These are phyloP conservation scores for Halisarca cf. caerulea DNA, from an alignment of 37 sponge, comb jelly and placozoan genomes.

Conservation along the genomic window DNA sequence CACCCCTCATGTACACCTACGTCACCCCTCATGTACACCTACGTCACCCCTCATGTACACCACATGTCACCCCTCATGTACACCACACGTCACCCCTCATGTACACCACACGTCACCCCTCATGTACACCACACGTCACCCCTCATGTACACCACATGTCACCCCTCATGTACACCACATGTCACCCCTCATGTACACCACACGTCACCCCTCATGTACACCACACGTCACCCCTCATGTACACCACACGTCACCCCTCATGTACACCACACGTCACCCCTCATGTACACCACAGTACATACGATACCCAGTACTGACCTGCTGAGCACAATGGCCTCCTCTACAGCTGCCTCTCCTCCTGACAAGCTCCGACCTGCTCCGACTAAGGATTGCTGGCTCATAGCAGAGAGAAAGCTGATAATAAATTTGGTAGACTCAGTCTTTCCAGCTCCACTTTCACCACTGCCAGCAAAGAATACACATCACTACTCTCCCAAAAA, in stretches of 20 bases:
- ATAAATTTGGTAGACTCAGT: conserved; percentile 98
- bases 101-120: too few relatives aligned
- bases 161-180: too few relatives aligned
- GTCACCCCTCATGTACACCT: too few relatives aligned
- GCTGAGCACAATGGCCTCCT: conserved; percentile 84
- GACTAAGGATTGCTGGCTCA: conserved; percentile 68
- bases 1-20: too few relatives aligned
- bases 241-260: background rate
- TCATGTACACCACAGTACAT: background rate
- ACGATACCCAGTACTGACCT: conserved; percentile 45
- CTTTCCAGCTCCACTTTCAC: conserved; percentile 99
- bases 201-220: background rate
- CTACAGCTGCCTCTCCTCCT: conserved; percentile 47
- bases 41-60: too few relatives aligned
- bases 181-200: background rate
- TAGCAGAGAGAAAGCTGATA: conserved; percentile 85
- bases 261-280: background rate
- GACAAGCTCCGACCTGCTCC: background rate
- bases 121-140: too few relatives aligned
- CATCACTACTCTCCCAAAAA: too few relatives aligned
- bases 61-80: too few relatives aligned
- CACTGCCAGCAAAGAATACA: conserved; percentile 65
- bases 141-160: too few relatives aligned
- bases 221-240: background rate
- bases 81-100: too few relatives aligned